Percentiles rank a stretch among this genome's conserved stretches.
Evolutionary conservation across 1,140 invertebrate genomes (phyloP).

Genomic region (Macrobrachium nipponense): DNA sequence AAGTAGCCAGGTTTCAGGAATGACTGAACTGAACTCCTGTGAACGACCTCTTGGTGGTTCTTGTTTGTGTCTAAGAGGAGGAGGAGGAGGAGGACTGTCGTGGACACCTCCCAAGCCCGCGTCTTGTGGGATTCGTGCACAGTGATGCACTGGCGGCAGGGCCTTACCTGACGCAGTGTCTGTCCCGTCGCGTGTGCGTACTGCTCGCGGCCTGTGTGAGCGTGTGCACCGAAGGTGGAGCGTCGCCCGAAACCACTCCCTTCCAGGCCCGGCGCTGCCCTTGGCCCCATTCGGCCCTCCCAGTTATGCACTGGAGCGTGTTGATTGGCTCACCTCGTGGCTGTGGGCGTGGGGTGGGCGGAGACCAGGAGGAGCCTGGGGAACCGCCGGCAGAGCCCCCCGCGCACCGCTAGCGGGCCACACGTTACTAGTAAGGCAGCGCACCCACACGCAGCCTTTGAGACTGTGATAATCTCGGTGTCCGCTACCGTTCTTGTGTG

Average conservation of each 20-base stretch:
- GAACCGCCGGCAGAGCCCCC: slow-evolving; percentile 58
- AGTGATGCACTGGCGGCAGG: slow-evolving; percentile 31
- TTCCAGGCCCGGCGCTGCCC: slow-evolving; percentile 34
- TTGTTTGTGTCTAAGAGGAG: too few relatives aligned
- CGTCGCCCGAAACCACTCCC: slow-evolving; percentile 15
- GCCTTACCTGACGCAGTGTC: neutral
- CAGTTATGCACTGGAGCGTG: neutral
- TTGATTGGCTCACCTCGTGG: slow-evolving; percentile 28
- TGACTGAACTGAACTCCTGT: too few relatives aligned
- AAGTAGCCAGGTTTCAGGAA: too few relatives aligned
- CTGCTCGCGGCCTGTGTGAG: slow-evolving; percentile 12
- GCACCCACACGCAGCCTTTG: slow-evolving; percentile 48
- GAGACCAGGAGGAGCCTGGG: slow-evolving; percentile 43
- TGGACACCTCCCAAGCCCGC: neutral
- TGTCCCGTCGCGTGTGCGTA: slow-evolving; percentile 21
- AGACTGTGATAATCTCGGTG: slow-evolving; percentile 34
- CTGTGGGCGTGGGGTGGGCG: slow-evolving; percentile 31
- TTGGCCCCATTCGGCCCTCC: slow-evolving; percentile 24
- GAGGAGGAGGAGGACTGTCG: too few relatives aligned
- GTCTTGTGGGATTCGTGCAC: slow-evolving; percentile 3
- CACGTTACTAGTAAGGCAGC: slow-evolving; percentile 52
- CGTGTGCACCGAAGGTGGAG: slow-evolving; percentile 47
- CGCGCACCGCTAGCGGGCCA: slow-evolving; percentile 56
- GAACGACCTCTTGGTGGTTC: too few relatives aligned
- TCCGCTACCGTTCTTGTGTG: slow-evolving; percentile 33